Evolutionary conservation across 2,797 vertebrate species (phyloP), one percentile per base, ranked within the genome.

Genomic region (Aviceda cuculoides): DNA sequence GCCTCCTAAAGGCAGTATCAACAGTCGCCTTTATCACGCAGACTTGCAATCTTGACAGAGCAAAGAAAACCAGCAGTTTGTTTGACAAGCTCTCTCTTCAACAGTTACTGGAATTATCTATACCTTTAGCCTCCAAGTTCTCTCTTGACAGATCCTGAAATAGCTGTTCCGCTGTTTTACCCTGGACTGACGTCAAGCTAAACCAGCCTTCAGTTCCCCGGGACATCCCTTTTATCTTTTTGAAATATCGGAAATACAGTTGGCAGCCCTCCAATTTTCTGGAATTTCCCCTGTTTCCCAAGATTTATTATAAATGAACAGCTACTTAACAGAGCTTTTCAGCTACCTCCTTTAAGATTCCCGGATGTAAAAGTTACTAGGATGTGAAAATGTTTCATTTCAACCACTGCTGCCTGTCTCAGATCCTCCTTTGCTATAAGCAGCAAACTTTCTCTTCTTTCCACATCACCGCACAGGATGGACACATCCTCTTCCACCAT

Each of bases 201-300:
- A 93, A 93, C 37, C 56, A 94, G 84, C 44, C 87, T 78, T 80
- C 87, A 70, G 82, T 74, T 96, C 68, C 49, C 20, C 0, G 24
- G 91, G 79, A 96, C 89, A 93, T 81, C 91, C 89, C 95, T 96
- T 95, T 96, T 67, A 91, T 94, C 89, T 91, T 92, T 82, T 31
- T 78, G 71, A 96, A 95, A 86, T 91, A 94, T 91, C 12, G 16
- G 94, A 97, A 95, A 93, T 80, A 89, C 29, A 61, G 79, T 22
- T 96, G 96, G 95, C 94, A 96, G 87, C 25, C 29, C 35, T 75
- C 87, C 91, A 91, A 12, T 72, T 65, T 91, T 88, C 68, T 90
- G 93, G 95, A 95, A 96, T 95, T 96, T 94, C 92, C 84, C 46
- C 50, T 28, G 24, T 93, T 96, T 93, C 91, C 49, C 79, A 89